phyloP scores from a whole-genome alignment of 2,888 invertebrate genomes.

The Microctonus aethiopoides region DNA sequence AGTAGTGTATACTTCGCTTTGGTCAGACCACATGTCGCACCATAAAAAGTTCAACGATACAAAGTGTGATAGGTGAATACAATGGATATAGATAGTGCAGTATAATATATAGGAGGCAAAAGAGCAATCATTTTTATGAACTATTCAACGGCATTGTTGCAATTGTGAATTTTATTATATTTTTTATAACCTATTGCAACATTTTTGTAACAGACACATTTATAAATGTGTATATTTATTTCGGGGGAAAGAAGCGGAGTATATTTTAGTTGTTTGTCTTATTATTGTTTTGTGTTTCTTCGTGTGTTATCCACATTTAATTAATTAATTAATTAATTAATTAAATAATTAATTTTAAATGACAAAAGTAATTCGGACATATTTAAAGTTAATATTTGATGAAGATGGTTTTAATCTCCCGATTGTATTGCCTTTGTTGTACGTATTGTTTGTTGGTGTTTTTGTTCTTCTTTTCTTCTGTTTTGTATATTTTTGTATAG shows the following conservation, averaged over 20 bases:
- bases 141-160: neutral
- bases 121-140: constrained; percentile 5
- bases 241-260: neutral
- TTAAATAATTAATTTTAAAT: constrained; percentile 28
- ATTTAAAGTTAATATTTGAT: neutral
- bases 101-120: neutral
- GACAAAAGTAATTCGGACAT: neutral
- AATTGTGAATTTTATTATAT: constrained; percentile 14
- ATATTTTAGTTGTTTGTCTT: neutral
- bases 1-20: constrained; percentile 13
- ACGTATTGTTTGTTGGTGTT: neutral
- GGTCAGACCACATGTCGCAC: constrained; percentile 19
- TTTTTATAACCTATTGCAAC: neutral
- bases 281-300: neutral
- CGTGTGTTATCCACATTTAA: neutral
- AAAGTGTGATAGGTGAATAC: neutral
- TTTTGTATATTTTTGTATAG: neutral
- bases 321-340: constrained; percentile 26
- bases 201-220: too few species aligned
- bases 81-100: neutral
- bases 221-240: too few species aligned
- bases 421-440: neutral
- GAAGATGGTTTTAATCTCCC: neutral
- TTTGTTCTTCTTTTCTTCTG: neutral
- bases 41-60: neutral